Base-by-base conservation (phyloP, 2,113 vertebrate genomes). In the Nerophis ophidion region DNA sequence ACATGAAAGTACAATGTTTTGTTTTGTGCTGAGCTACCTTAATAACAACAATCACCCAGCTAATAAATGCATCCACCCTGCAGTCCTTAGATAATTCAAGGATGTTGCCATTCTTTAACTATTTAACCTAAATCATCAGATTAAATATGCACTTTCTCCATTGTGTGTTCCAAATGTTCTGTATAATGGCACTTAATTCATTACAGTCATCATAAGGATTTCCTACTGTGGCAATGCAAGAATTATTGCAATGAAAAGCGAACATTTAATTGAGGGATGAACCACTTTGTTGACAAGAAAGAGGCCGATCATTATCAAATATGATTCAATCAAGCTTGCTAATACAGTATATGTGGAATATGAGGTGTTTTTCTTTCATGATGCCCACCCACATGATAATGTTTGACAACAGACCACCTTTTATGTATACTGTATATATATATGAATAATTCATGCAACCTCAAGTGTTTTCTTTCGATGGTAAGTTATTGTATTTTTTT, bases 391-490 rank as follows among this genome's bases (percentile, higher is more conserved):
- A 8, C 9, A 1, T 4, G 33, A 40, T 17, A 46, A 13, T 59
- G 45, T 62, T 55, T 60, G 48, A 50, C 34, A 49, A 58, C 59
- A 63, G 69, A 63, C 55, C 53, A 35, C 36, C 57, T 75, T 71
- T 72, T 60, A 72, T 55, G 33, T 50, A 10, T 54, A 35, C 26
- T 26, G 26, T 26, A 8, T 48, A 51, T 62, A 51, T 62, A 12
- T 63, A 68, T 86, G 61, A 81, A 78, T 83, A 78, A 81, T 83
- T 76, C 10, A 79, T 42, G 53, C 7, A 71, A 42, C 47, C 53
- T 8, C 62, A 52, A 38, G 45, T 61, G 50, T 65, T 65, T 74
- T 80, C 72, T 69, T 38, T 66, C 60, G 57, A 46, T 34, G 26
- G 50, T 67, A 61, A 76, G 57, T 70, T 60, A 55, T 59, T 79